A percentile compares a stretch with the other conserved stretches of the same genome.
These are phyloP conservation scores for Emys orbicularis DNA, from an alignment of 2,797 vertebrate species.

Conservation along the genomic window DNA sequence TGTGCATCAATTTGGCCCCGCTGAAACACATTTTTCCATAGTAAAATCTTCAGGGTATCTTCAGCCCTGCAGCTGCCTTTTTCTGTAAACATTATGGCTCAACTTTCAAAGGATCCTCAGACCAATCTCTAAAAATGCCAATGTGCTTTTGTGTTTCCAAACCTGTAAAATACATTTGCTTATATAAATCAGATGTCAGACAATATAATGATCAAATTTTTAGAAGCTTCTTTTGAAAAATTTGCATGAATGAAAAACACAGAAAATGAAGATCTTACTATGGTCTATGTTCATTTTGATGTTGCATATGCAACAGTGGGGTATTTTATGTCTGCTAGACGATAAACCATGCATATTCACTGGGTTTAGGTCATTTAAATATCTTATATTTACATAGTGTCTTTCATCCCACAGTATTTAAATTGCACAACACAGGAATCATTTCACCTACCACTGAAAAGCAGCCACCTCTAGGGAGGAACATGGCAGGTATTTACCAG, in stretches of 20 bases:
- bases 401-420: too few relatives aligned
- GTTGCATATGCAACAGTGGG: too few relatives aligned
- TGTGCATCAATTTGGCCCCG: conserved; percentile 30
- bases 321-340: too few relatives aligned
- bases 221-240: conserved; percentile 42
- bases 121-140: not conserved
- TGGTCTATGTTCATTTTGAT: not conserved
- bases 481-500: not conserved
- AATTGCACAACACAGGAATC: too few relatives aligned
- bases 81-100: not conserved
- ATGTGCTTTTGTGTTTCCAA: not conserved
- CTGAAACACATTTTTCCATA: not conserved
- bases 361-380: too few relatives aligned
- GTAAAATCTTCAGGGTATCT: not conserved
- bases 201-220: not conserved
- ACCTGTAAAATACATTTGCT: not conserved
- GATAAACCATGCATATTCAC: too few relatives aligned
- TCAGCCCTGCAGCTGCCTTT: not conserved
- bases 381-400: too few relatives aligned
- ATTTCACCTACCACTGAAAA: too few relatives aligned
- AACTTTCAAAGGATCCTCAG: not conserved
- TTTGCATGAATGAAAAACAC: not conserved
- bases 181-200: not conserved
- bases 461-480: too few relatives aligned
- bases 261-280: not conserved